Conservation (phyloP, 2,888 invertebrate species). For the Platycnemis pennipes region DNA sequence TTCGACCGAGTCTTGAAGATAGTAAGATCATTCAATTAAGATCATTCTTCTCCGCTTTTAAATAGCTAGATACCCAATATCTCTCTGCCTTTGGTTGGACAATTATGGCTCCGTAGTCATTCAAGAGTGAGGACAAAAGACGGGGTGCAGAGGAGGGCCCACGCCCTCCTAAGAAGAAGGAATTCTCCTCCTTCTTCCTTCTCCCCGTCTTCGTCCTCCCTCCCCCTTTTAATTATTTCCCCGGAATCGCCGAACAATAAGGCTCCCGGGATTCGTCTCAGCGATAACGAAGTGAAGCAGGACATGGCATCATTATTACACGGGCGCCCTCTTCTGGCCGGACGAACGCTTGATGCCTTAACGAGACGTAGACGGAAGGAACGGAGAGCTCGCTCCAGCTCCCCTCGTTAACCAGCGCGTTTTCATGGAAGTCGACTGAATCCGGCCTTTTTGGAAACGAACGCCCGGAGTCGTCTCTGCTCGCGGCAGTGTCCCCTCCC, state of each 20-base stretch:
- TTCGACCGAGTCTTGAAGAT: no score
- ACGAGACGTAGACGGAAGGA: not conserved
- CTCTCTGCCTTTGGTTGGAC: not conserved
- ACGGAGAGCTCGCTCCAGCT: not conserved
- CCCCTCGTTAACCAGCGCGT: not conserved
- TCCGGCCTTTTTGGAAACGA: slow-evolving; percentile 6
- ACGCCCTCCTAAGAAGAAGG: not conserved
- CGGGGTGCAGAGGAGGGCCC: not conserved
- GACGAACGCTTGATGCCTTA: not conserved
- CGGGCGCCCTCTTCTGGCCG: no score
- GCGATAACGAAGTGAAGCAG: not conserved
- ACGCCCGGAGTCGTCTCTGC: not conserved
- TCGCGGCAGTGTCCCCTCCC: not conserved
- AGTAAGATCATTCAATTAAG: no score
- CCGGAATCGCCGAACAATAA: not conserved
- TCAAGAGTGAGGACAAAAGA: not conserved
- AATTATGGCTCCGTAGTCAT: not conserved
- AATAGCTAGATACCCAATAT: not conserved
- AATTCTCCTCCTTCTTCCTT: not conserved
- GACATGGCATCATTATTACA: not conserved
- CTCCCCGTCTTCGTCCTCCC: not conserved
- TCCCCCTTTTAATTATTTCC: not conserved
- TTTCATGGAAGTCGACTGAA: not conserved
- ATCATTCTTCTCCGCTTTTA: not conserved
- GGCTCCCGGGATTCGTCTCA: not conserved